Conservation (phyloP, 2,113 vertebrate species). For the Natator depressus region DNA sequence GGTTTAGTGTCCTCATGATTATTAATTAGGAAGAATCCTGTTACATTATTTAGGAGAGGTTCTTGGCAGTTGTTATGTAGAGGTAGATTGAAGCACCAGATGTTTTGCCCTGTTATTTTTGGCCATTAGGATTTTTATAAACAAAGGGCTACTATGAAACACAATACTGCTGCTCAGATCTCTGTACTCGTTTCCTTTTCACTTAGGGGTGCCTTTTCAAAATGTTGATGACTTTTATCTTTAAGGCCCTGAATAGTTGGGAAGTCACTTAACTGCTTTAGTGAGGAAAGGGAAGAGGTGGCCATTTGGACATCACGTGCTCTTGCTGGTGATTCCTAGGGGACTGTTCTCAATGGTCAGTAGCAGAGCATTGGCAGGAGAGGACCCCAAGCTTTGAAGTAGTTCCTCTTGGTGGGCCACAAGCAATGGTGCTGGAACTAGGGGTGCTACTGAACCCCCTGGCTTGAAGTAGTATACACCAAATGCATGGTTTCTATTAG, state of each 20-base stretch:
- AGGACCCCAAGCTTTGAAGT: background rate
- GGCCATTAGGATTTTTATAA: conserved; percentile 26
- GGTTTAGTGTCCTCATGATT: conserved; percentile 30
- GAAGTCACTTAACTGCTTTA: too few species aligned
- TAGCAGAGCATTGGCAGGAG: background rate
- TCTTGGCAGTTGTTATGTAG: background rate
- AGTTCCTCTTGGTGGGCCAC: background rate
- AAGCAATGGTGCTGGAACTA: too few species aligned
- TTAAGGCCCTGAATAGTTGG: background rate
- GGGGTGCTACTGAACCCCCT: too few species aligned
- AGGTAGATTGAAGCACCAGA: conserved; percentile 7
- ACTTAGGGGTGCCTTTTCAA: background rate
- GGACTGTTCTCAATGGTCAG: background rate
- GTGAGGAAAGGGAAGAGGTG: background rate
- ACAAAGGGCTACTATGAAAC: background rate
- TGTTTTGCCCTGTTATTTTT: background rate
- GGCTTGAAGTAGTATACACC: too few species aligned
- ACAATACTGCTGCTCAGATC: conserved; percentile 10
- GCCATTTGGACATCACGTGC: background rate
- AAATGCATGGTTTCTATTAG: too few species aligned
- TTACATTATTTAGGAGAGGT: conserved; percentile 16
- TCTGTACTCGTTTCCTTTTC: background rate
- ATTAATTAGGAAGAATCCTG: conserved; percentile 33
- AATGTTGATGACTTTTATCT: background rate
- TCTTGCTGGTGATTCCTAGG: background rate